A percentile compares a stretch with the other conserved stretches of the same genome.
Evolutionary conservation across 2,113 vertebrate genomes (phyloP).

Genomic region (Zosterops lateralis): DNA sequence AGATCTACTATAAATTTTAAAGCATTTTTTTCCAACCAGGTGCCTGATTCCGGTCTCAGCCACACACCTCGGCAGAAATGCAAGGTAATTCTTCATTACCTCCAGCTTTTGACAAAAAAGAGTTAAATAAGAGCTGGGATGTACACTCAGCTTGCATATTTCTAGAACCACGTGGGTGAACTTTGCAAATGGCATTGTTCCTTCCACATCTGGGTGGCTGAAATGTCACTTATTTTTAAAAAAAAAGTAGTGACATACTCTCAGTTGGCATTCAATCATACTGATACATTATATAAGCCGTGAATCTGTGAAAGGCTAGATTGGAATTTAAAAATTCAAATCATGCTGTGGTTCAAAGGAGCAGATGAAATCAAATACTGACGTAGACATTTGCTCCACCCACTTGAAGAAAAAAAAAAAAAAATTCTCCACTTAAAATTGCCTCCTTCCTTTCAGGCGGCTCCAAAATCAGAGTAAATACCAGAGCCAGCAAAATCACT

Average conservation of each 20-base stretch:
- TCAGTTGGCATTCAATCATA: not conserved
- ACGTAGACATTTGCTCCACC: not conserved
- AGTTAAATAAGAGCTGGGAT: not conserved
- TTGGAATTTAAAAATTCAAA: not conserved
- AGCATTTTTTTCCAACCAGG: not conserved
- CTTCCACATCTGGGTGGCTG: not conserved
- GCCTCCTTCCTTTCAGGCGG: not conserved
- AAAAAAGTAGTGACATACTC: not conserved
- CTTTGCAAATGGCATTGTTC: not conserved
- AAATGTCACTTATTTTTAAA: not conserved
- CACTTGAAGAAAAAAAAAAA: not conserved
- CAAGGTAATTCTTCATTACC: not conserved
- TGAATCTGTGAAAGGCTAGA: not conserved
- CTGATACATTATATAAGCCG: not conserved
- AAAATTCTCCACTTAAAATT: not conserved
- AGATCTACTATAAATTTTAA: not conserved
- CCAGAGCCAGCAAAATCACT: not conserved
- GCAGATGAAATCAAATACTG: not conserved
- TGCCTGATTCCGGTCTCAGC: constrained; percentile 16
- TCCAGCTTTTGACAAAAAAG: not conserved
- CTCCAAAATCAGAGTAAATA: not conserved
- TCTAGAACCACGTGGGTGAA: constrained; percentile 4
- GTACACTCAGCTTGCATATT: not conserved
- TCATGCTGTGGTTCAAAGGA: not conserved
- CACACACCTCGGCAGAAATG: not conserved